Evolutionary conservation across 2,113 vertebrate species (phyloP).

Genomic region (Callospermophilus lateralis): DNA sequence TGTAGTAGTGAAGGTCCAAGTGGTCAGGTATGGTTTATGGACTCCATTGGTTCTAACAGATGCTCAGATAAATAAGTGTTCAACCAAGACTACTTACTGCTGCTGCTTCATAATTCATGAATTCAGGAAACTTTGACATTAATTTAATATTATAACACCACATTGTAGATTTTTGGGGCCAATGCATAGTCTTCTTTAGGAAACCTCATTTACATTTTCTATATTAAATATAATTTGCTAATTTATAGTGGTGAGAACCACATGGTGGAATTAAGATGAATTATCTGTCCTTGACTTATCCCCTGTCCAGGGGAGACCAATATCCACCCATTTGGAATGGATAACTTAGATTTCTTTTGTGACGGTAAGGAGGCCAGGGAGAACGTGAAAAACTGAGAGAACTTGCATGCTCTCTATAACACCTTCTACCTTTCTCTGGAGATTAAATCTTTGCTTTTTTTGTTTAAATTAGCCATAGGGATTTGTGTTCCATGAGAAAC

Average conservation of each 20-base stretch:
- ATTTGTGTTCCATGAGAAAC: not conserved
- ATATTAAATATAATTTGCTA: not conserved
- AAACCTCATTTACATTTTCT: not conserved
- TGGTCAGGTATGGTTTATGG: not conserved
- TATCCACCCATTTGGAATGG: not conserved
- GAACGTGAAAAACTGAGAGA: not conserved
- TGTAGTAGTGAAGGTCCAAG: not conserved
- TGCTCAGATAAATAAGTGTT: not conserved
- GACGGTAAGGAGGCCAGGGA: not conserved
- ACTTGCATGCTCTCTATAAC: not conserved
- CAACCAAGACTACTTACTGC: not conserved
- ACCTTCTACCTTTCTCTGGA: not conserved
- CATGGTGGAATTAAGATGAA: not conserved
- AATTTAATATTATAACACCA: not conserved
- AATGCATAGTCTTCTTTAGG: not conserved
- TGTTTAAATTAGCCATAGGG: not conserved
- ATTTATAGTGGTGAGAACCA: not conserved
- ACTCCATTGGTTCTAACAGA: not conserved
- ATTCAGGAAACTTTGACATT: not conserved
- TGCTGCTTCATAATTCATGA: not conserved
- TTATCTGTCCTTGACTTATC: not conserved
- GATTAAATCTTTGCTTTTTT: slow-evolving; percentile 19
- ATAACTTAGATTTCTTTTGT: not conserved
- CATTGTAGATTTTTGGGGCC: not conserved
- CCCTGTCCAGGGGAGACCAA: not conserved